Base-by-base conservation (phyloP, 1,140 invertebrate genomes). In the Thereuonema tuberculata region DNA sequence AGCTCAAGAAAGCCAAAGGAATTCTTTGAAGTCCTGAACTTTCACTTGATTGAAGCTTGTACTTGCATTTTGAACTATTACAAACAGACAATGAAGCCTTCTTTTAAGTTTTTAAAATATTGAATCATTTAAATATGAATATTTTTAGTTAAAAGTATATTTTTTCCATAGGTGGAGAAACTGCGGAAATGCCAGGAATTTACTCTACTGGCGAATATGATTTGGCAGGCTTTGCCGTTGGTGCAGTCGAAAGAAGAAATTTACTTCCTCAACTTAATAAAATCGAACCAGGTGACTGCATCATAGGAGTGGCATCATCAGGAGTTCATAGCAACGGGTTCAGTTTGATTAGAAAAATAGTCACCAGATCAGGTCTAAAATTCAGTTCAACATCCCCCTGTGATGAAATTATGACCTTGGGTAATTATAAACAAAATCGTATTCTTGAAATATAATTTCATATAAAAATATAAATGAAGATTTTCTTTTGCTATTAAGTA, bases 281-380 rank as follows among this genome's bases (percentile, higher is more conserved):
- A 17, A 87, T 98, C 60, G 60, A 64, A 31, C 71, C 76, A 1
- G 87, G 86, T 14, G 94, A 98, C 72, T 74, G 85, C 59, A 75
- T 98, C 9, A 87, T 98, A 65, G 93, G 87, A 17, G 68, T 98
- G 26, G 80, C 86, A 0, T 98, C 93, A 0, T 86, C 80, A 67
- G 93, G 93, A 28, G 77, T 97, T 21, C 95, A 98, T 70, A 94
- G 90, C 69, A 98, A 98, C 71, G 95, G 95, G 0, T 98, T 92
- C 74, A 96, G 93, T 77, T 73, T 98, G 20, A 88, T 97, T 12
- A 78, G 94, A 60, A 89, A 86, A 68, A 77, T 97, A 20, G 78
- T 96, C 64, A 82, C 85, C 69, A 78, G 82, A 21, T 68, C 78
- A 1, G 80, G 81, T 17, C 61, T 78, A 2, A 75, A 75, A 1